A percentile compares a stretch with the other conserved stretches of the same genome.
Evolutionary conservation across 2,113 vertebrate species (phyloP).

Genomic region (Sitta europaea): DNA sequence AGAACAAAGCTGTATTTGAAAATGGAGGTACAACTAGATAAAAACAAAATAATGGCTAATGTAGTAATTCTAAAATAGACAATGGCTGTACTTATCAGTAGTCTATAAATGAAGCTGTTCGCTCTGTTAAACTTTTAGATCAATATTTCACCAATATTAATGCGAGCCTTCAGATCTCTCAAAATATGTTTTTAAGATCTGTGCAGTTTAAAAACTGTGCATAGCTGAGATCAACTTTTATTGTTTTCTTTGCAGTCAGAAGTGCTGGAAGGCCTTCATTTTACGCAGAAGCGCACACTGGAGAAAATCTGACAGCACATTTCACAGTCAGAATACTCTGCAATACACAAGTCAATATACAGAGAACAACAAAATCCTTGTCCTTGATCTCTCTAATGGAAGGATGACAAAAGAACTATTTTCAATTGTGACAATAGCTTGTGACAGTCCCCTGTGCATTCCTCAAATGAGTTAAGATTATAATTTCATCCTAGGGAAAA

Average conservation of each 20-base stretch:
- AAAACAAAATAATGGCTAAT: background rate
- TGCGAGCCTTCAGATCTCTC: background rate
- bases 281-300: background rate
- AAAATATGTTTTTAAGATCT: background rate
- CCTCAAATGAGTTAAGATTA: background rate
- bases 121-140: background rate
- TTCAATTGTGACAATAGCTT: background rate
- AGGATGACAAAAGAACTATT: slow-evolving; percentile 6
- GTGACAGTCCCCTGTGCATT: background rate
- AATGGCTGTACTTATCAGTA: background rate
- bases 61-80: background rate
- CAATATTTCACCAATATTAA: background rate
- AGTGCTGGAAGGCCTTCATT: background rate
- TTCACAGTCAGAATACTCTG: background rate
- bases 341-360: background rate
- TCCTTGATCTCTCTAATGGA: background rate
- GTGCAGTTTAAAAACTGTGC: background rate
- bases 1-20: background rate
- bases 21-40: background rate
- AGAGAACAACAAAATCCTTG: slow-evolving; percentile 19
- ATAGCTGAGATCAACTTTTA: background rate
- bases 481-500: background rate
- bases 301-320: background rate
- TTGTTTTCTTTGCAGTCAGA: background rate
- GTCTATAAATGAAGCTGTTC: background rate